Conservation (phyloP, 1,140 invertebrate species). For the Heterodera carotae region DNA sequence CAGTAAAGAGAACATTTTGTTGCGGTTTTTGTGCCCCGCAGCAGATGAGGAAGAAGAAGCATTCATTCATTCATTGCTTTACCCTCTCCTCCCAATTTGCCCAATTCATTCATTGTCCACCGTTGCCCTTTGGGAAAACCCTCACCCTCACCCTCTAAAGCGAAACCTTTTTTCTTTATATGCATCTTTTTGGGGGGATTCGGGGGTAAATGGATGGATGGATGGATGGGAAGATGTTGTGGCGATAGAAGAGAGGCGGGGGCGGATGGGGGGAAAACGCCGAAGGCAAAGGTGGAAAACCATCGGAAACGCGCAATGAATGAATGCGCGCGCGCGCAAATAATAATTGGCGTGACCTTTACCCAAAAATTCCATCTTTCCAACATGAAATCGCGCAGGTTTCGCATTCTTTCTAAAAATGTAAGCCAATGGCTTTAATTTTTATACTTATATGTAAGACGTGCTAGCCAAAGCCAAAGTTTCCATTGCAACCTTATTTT, state of each 20-base stretch:
- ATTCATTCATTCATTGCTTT: not conserved
- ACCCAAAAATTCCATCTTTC: not conserved
- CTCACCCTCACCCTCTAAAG: not conserved
- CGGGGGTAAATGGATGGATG: not conserved
- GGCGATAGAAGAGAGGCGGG: not conserved
- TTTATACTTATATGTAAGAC: not conserved
- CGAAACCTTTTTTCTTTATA: constrained; percentile 4
- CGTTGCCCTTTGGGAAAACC: not conserved
- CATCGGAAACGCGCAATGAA: not conserved
- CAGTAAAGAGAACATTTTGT: not conserved
- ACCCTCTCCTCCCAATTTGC: not conserved
- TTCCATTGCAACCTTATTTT: not conserved
- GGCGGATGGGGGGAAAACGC: too few relatives aligned
- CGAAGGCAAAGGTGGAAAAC: not conserved
- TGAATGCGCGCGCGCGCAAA: not conserved
- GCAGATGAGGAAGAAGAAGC: constrained; percentile 1
- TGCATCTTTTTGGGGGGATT: not conserved
- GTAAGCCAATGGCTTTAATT: not conserved
- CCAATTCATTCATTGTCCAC: not conserved
- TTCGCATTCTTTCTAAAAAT: not conserved
- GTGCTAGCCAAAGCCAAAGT: not conserved
- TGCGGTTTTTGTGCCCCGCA: not conserved
- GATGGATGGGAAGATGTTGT: not conserved
- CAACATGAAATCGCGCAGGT: not conserved
- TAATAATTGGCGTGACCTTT: constrained; percentile 2